Base-by-base conservation (phyloP, 1,140 invertebrate genomes). In the Drosophila triauraria region DNA sequence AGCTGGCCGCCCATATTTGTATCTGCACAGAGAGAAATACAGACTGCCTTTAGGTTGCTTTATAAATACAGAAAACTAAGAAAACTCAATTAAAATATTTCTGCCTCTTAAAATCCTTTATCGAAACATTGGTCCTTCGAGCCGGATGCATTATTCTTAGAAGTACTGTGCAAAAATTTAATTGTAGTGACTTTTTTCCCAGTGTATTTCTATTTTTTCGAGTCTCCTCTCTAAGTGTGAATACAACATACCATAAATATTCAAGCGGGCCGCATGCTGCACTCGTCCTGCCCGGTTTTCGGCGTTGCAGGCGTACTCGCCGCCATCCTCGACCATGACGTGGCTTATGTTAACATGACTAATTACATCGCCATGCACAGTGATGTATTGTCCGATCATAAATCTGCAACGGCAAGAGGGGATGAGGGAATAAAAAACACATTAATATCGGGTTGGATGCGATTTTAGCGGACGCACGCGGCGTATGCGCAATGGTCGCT, bases 261-360 rank as follows among this genome's bases (percentile, higher is more conserved):
- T 98, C 44, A 98, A 94, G 69, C 96, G 94, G 13, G 96, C 96
- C 17, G 95, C 95, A 93, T 98, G 97, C 12, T 94, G 94, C 38
- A 95, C 95, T 91, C 94, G 94, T 44, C 97, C 97, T 40, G 97
- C 96, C 48, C 96, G 94, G 93, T 98, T 98, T 84, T 95, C 95
- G 1, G 96, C 97, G 2, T 94, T 95, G 91, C 97, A 98, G 46
- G 95, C 95, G 93, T 97, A 98, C 91, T 97, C 96, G 3, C 97
- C 97, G n/a, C 97, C 97, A 91, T 98, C 97, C 91, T 97, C 95
- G 6, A 97, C 96, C 93, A 95, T 95, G 46, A 97, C 96, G 76
- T 96, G 95, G 71, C 96, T 96, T 78, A 98, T 97, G 93, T 98
- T 98, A 68, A 97, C 96, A 93, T 97, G 96, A 92, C 96, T 97